These are phyloP conservation scores for Phymanthus crucifer DNA, from an alignment of 92 coral and sea anemone genomes.

Conservation along the genomic window DNA sequence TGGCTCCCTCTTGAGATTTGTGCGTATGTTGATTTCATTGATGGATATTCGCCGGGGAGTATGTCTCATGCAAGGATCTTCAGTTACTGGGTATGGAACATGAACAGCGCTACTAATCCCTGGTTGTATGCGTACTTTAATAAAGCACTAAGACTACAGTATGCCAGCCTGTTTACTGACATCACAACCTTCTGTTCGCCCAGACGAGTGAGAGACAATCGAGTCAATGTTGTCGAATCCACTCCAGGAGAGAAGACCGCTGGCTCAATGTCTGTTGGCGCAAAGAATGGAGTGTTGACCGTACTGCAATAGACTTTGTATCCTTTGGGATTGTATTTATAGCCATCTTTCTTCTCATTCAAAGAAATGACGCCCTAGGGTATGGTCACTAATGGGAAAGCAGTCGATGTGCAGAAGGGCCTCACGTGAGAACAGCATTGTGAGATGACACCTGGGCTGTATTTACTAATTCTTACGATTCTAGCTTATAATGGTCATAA, in stretches of 20 bases:
- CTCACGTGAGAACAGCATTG: too few species aligned
- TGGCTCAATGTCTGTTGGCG: background rate
- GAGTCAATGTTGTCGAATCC: background rate
- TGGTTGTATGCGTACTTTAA: conserved; percentile 5
- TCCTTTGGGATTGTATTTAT: too few species aligned
- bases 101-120: background rate
- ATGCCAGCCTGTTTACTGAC: background rate
- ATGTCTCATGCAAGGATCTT: background rate
- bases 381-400: too few species aligned
- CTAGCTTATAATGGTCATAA: too few species aligned
- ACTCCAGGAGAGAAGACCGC: background rate
- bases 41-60: background rate
- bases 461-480: too few species aligned
- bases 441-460: too few species aligned
- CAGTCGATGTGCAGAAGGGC: too few species aligned
- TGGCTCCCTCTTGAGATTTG: background rate
- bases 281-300: background rate
- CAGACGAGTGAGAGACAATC: background rate
- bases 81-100: background rate
- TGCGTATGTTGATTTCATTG: background rate
- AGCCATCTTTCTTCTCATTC: too few species aligned
- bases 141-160: background rate
- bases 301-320: too few species aligned
- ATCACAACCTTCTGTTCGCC: background rate
- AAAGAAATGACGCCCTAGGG: too few species aligned